Evolutionary conservation across 2,113 vertebrate species (phyloP).

Genomic region (Dasyornis broadbenti): DNA sequence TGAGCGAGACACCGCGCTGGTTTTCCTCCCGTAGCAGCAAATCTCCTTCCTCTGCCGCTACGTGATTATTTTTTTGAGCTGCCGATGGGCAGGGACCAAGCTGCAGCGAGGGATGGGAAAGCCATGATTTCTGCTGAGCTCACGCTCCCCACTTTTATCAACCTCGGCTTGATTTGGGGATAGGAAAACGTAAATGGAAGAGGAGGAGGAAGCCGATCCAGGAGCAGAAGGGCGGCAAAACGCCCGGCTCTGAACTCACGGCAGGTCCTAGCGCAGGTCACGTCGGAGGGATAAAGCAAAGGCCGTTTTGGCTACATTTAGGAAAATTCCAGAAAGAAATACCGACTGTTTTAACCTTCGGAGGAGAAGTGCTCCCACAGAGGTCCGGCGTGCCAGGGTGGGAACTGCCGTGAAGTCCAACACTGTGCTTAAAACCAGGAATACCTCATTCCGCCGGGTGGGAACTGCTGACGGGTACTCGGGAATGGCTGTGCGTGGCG

Average conservation of each 20-base stretch:
- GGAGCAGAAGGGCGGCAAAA: background rate
- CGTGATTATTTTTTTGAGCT: background rate
- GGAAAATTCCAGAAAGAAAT: constrained; percentile 33
- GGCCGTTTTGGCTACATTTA: background rate
- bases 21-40: background rate
- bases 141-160: background rate
- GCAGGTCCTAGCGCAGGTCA: background rate
- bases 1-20: background rate
- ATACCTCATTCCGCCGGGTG: background rate
- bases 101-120: constrained; percentile 9
- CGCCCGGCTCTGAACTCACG: background rate
- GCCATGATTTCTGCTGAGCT: constrained; percentile 50
- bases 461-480: background rate
- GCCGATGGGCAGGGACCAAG: background rate
- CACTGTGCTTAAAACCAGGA: background rate
- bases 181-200: background rate
- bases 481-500: background rate
- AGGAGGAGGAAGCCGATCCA: background rate
- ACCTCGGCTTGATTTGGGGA: background rate
- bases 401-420: background rate
- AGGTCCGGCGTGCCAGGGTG: background rate
- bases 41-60: background rate
- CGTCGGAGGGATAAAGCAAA: background rate
- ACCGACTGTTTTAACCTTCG: background rate
- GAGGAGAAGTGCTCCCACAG: background rate